Base-by-base conservation (phyloP, 2,888 invertebrate species). In the Conchocele bisecta region DNA sequence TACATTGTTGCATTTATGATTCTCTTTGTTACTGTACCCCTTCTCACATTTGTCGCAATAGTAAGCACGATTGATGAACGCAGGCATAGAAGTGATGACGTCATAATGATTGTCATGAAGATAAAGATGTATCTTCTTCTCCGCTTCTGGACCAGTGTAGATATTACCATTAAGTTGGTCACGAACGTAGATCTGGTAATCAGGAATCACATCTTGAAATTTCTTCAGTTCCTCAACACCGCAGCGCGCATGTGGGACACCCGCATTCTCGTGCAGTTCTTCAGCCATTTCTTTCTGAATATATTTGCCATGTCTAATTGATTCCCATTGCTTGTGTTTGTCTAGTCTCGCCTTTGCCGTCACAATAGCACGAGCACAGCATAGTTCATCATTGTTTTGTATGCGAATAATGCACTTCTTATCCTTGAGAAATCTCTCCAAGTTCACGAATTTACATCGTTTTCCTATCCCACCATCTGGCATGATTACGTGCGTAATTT, bases 81-180 rank as follows among this genome's bases (percentile, higher is more conserved):
- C 46, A 3, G 46, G 3, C 46, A 46, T 20, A 3, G 3, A 7
- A 6, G 46, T 46, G 13, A 46, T 46, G 3, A 46, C 22, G 28
- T 46, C 57, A 31, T 50, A 69, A 22, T 69, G 46, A 17, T 46
- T 9, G 15, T 46, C 46, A 46, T 46, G 46, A 46, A 26, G 28
- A 46, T 46, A 46, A 11, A 46, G n/a, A 22, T 46, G 28, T 7
- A 46, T 6, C 22, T 9, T 9, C 15, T 17, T 46, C n/a, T 37
- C 59, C 3, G 57, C 48, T 9, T 46, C 65, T 1, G 65, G 69
- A 24, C 67, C 72, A 2, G 9, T 13, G 59, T 59, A 73, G 20
- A 72, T 58, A 6, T 66, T 53, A 4, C 31, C 33, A 31, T 72
- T 66, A 26, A 71, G 57, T 51, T 72, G 58, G 2, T 72, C 61